Evolutionary conservation across 2,113 vertebrate species (phyloP).

Genomic region (Hypomesus transpacificus): DNA sequence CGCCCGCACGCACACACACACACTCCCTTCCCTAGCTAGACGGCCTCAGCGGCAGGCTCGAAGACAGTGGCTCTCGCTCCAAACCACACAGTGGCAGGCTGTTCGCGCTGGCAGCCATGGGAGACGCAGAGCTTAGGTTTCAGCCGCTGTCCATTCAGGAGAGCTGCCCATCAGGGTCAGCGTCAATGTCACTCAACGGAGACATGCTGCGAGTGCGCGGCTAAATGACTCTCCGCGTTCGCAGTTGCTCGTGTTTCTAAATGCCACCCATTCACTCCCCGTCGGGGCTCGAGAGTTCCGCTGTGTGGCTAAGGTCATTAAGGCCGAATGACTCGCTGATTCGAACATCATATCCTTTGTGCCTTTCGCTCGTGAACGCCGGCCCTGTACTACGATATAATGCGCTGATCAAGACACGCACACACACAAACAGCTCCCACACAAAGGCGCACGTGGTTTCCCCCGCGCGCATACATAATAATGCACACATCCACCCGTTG

Average conservation of each 20-base stretch:
- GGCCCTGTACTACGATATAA: background rate
- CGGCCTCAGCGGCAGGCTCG: constrained; percentile 40
- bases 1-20: constrained; percentile 15
- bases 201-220: constrained; percentile 47
- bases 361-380: constrained; percentile 59
- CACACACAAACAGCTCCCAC: background rate
- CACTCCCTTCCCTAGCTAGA: no score
- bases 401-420: constrained; percentile 16
- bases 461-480: background rate
- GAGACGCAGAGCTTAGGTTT: constrained; percentile 44
- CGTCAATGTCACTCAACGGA: constrained; percentile 63
- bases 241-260: constrained; percentile 67
- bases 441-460: constrained; percentile 18
- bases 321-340: constrained; percentile 60
- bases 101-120: background rate
- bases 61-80: constrained; percentile 26
- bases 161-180: constrained; percentile 57
- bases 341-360: constrained; percentile 61
- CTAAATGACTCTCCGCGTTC: constrained; percentile 62
- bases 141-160: constrained; percentile 59
- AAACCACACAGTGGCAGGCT: constrained; percentile 39
- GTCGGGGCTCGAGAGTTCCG: constrained; percentile 50
- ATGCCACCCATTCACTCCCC: constrained; percentile 60
- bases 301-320: constrained; percentile 67
- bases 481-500: background rate